phyloP scores from a whole-genome alignment of 2,888 invertebrate species.

The Drosophila paranaensis region DNA sequence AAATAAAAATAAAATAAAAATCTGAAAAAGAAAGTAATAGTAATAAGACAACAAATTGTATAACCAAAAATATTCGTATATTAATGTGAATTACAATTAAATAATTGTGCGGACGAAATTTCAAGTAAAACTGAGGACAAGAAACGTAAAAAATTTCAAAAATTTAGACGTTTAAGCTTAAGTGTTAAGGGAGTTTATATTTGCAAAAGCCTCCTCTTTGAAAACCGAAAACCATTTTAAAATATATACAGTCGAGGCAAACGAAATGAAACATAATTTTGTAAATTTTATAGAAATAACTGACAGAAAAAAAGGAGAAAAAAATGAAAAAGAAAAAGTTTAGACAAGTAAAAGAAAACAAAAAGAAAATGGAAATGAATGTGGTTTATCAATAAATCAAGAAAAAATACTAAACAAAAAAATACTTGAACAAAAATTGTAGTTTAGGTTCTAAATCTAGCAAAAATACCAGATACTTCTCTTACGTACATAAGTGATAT shows the following conservation, averaged over 20 bases:
- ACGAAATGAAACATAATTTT: slow-evolving; percentile 76
- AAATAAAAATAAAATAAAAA: slow-evolving; percentile 13
- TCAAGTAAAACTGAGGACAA: slow-evolving; percentile 53
- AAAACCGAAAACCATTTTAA: slow-evolving; percentile 25
- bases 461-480: slow-evolving; percentile 66
- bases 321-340: slow-evolving; percentile 44
- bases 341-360: slow-evolving; percentile 44
- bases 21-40: slow-evolving; percentile 36
- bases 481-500: slow-evolving; percentile 78
- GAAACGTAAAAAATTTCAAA: slow-evolving; percentile 16
- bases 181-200: slow-evolving; percentile 65
- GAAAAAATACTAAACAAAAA: slow-evolving; percentile 38
- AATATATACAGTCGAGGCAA: slow-evolving; percentile 41
- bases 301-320: slow-evolving; percentile 49
- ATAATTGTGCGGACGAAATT: slow-evolving; percentile 50
- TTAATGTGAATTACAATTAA: slow-evolving; percentile 44
- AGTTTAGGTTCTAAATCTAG: slow-evolving; percentile 70
- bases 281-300: slow-evolving; percentile 82
- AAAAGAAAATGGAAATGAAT: slow-evolving; percentile 25
- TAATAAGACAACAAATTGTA: slow-evolving; percentile 55
- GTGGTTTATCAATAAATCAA: slow-evolving; percentile 62
- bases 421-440: slow-evolving; percentile 66
- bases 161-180: slow-evolving; percentile 58
- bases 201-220: slow-evolving; percentile 23
- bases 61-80: slow-evolving; percentile 61